Evolutionary conservation across 1,140 invertebrate species (phyloP).

Genomic region (Kradibia gibbosae): DNA sequence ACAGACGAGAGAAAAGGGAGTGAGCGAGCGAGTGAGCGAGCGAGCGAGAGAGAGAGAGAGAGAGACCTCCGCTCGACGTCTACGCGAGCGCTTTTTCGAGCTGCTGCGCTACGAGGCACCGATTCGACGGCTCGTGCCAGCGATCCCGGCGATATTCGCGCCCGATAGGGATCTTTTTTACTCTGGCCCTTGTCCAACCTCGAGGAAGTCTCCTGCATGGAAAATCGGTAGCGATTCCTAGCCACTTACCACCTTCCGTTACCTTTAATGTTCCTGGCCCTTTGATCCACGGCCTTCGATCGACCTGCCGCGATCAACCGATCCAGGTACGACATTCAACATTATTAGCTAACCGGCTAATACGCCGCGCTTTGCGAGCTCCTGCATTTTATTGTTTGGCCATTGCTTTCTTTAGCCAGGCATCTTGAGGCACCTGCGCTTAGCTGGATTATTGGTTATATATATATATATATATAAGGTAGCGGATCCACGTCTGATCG

Average conservation of each 20-base stretch:
- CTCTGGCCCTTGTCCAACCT: neutral
- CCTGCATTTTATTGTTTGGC: too few relatives aligned
- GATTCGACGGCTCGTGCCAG: neutral
- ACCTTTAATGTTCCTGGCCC: neutral
- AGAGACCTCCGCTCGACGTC: neutral
- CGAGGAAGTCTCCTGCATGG: neutral
- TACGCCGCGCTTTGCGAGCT: too few relatives aligned
- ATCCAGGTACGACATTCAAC: too few relatives aligned
- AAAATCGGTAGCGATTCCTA: neutral
- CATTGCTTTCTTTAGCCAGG: too few relatives aligned
- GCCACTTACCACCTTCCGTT: neutral
- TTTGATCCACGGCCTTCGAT: too few relatives aligned
- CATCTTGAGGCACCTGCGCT: too few relatives aligned
- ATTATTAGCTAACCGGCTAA: too few relatives aligned
- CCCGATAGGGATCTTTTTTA: neutral
- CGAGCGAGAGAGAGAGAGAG: slow-evolving; percentile 5
- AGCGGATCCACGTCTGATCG: too few relatives aligned
- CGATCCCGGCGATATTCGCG: neutral
- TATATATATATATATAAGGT: too few relatives aligned
- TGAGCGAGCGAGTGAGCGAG: slow-evolving; percentile 6
- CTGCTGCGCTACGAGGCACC: neutral
- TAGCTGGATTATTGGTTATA: too few relatives aligned
- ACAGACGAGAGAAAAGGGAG: neutral
- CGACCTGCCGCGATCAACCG: too few relatives aligned
- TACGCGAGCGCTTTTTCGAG: slow-evolving; percentile 2